Evolutionary conservation across 2,797 vertebrate species (phyloP), one percentile per base, ranked within the genome.

Genomic region (Varecia variegata): DNA sequence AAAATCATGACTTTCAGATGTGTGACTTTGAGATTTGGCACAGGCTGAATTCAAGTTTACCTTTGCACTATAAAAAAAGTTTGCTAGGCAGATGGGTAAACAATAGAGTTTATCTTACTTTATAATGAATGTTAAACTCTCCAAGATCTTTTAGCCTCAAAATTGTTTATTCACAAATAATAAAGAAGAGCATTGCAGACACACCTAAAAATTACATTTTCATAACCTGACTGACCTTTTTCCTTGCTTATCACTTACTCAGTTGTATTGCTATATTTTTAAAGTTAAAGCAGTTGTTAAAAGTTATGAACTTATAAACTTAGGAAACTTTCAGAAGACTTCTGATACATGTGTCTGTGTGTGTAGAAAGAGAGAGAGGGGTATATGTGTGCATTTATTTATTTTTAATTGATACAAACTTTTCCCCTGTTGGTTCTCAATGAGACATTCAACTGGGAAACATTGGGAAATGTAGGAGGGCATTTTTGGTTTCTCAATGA

Each of bases 21-120:
- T 82, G 9, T 95, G 70, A 95, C 94, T 92, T 94, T 96, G 88
- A 95, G 52, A 95, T 67, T 71, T 83, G 81, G 52, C 73, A 86
- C 62, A n/a, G 54, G 23, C 56, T 62, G 32, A 90, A 88, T 56
- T 90, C 62, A 90, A 83, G 79, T 95, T 97, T 96, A 97, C 90
- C 87, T 97, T 93, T 94, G 82, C 11, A 92, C 82, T 93, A 71
- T 95, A 58, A 90, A 83, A 56, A 85, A 80, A 67, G 27, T 89
- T 83, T 92, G 21, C 62, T 74, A 81, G 81, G 60, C 56, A 91
- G 54, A 62, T 83, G 54, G 62, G 62, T 95, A 90, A 95, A 96
- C 58, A 67, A n/a, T 91, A 74, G 38, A 58, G 35, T 92, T 94
- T 95, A 84, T 87, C 43, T 92, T 83, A 70, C 70, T 95, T 65